These are phyloP conservation scores for Atlantisia rogersi DNA, from an alignment of 2,113 vertebrate species.

Conservation along the genomic window DNA sequence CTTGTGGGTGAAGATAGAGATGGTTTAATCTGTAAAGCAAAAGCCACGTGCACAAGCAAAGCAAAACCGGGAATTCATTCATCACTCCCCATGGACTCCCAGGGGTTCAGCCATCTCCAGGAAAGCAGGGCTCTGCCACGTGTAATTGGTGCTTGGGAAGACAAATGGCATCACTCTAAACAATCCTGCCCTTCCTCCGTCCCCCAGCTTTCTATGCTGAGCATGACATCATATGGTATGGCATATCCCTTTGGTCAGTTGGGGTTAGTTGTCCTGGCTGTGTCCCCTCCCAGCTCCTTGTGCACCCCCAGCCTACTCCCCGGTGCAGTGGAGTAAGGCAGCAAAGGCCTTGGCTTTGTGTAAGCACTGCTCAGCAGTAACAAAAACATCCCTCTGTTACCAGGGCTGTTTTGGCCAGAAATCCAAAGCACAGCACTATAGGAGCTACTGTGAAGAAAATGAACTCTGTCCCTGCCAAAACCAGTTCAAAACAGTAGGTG, in stretches of 20 bases:
- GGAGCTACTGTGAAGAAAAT: not conserved
- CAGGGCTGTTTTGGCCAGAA: not conserved
- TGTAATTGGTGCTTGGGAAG: accelerated
- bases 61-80: not conserved
- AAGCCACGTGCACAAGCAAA: not conserved
- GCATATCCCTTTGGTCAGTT: not conserved
- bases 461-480: not conserved
- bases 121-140: not conserved
- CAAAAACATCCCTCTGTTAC: not conserved
- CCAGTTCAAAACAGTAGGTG: not conserved
- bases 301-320: accelerated
- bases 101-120: not conserved
- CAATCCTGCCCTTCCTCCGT: accelerated
- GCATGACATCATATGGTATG: accelerated
- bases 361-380: not conserved
- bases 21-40: not conserved
- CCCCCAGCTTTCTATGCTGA: not conserved
- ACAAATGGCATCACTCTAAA: accelerated
- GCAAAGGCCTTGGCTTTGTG: not conserved
- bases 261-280: not conserved
- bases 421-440: not conserved
- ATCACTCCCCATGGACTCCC: not conserved
- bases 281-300: not conserved
- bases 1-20: not conserved
- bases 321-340: not conserved